Evolutionary conservation across 1,140 invertebrate genomes (phyloP).

Genomic region (Gryllus bimaculatus): DNA sequence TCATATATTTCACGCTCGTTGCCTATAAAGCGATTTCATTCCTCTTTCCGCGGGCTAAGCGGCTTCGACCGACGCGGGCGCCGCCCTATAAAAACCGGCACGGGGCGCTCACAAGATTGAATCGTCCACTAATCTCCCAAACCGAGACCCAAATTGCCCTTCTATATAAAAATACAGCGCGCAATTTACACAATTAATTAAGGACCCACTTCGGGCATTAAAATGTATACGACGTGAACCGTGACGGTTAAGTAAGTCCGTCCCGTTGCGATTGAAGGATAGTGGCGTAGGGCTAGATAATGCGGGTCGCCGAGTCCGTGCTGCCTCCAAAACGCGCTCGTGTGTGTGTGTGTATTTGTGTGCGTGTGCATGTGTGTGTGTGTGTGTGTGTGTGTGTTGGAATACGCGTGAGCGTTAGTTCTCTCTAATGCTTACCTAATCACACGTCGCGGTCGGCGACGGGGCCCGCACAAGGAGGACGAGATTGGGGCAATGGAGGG

Average conservation of each 20-base stretch:
- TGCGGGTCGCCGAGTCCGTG: too few species aligned
- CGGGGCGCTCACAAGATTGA: neutral
- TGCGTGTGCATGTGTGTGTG: too few species aligned
- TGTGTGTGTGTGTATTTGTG: too few species aligned
- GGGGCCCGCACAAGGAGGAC: too few species aligned
- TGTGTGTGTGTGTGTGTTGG: too few species aligned
- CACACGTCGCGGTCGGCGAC: too few species aligned
- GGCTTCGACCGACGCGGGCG: neutral
- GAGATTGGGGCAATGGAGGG: too few species aligned
- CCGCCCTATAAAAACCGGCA: neutral
- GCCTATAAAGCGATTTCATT: neutral
- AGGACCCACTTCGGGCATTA: neutral
- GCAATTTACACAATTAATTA: neutral
- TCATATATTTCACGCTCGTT: neutral
- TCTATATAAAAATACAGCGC: neutral
- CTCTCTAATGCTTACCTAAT: too few species aligned
- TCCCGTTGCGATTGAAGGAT: too few species aligned
- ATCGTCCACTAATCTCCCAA: neutral
- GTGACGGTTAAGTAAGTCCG: neutral
- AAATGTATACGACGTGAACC: neutral
- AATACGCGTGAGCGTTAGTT: too few species aligned
- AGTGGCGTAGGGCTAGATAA: too few species aligned
- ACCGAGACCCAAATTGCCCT: neutral
- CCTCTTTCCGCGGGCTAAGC: neutral
- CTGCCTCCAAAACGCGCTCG: too few species aligned